Evolutionary conservation across 2,113 vertebrate genomes (phyloP), one percentile per base, ranked within the genome.

Genomic region (Galeopterus variegatus): DNA sequence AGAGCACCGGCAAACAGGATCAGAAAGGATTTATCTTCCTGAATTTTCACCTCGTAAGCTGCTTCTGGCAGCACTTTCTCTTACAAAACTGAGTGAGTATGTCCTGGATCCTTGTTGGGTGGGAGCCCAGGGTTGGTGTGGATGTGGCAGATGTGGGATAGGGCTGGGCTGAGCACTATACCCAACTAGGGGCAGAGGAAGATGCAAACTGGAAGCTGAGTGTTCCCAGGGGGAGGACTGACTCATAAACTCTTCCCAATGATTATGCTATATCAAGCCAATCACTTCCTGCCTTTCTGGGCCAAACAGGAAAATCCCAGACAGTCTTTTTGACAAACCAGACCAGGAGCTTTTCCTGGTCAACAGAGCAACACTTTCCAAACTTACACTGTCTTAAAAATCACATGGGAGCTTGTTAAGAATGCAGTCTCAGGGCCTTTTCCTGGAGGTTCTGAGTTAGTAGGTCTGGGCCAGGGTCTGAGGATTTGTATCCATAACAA

Each of bases 371-470:
- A 3, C 0, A 0, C 48, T 64, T 84, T 48, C 52, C 52, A 52
- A 88, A 75, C 50, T 87, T 23, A 88, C 2, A 23, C 69, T 15
- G 28, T 62, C 33, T 88, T 94, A 82, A 76, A 72, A 81, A 36
- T 88, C 60, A 31, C 28, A 23, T 5, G n/a, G 81, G 70, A 52
- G 41, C 58, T 72, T 21, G 8, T 41, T 36, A 24, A 72, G 50
- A 83, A 70, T 28, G 64, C 6, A 28, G 60, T 70, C 69, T 58
- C 14, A 13, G 67, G 36, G 54, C 54, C n/a, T 11, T 52, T 58
- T 79, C 56, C 31, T 48, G 14, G 80, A 83, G 10, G 81, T 60
- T 72, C 81, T 96, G 77, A n/a, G 48, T 56, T 26, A 70, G n/a
- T 19, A n/a, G 67, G 8, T 56, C 5, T 8, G 31, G n/a, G 52